Percentiles rank a stretch among this genome's conserved stretches.
Conservation (phyloP, 2,113 vertebrate genomes). For the Nipponia nippon region DNA sequence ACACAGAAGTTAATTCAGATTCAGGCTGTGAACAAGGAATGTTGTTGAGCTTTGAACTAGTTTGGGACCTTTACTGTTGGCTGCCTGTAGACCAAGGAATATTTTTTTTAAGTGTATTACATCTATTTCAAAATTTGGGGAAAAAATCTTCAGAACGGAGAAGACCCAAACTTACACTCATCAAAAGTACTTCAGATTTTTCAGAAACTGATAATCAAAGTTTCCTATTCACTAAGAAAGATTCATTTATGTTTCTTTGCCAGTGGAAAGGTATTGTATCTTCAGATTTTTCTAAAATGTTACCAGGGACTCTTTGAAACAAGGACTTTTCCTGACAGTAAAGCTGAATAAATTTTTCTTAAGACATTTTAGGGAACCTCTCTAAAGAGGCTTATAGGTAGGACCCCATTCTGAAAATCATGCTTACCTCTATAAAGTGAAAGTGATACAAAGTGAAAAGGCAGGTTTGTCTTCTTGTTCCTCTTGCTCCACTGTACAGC, state of each 20-base stretch:
- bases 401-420: neutral
- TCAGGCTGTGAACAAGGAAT: neutral
- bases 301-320: neutral
- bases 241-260: neutral
- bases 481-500: neutral
- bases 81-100: neutral
- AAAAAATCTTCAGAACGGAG: neutral
- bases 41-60: neutral
- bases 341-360: neutral
- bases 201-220: neutral
- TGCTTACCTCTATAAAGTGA: neutral
- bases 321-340: neutral
- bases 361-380: neutral
- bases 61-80: neutral
- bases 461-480: neutral
- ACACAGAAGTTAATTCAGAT: neutral
- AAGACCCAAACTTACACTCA: neutral
- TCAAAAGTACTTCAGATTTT: neutral
- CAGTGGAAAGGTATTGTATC: neutral
- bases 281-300: neutral
- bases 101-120: neutral
- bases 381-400: neutral
- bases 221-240: neutral
- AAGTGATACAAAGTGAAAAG: neutral
- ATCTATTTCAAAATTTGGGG: neutral